These are phyloP conservation scores for Agelas oroides DNA, from an alignment of 37 sponge, comb jelly and placozoan genomes.

Conservation along the genomic window DNA sequence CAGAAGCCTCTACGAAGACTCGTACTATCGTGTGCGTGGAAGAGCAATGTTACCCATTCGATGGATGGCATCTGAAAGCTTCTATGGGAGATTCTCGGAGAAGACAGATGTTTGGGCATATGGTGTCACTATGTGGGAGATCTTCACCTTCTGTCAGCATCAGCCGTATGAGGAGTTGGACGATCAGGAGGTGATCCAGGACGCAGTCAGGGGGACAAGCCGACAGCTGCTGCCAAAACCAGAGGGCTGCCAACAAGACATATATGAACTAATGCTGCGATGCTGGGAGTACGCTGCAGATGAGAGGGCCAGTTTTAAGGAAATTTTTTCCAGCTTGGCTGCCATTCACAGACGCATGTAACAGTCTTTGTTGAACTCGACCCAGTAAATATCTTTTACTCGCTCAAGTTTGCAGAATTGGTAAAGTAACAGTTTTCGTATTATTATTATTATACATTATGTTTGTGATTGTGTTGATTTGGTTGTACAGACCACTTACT, in stretches of 20 bases:
- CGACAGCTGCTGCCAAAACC: slow-evolving; percentile 51
- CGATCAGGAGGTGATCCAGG: slow-evolving; percentile 85
- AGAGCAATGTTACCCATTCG: slow-evolving; percentile 75
- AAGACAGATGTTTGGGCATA: slow-evolving; percentile 89
- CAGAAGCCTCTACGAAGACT: slow-evolving; percentile 70
- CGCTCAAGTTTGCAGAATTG: too few species aligned
- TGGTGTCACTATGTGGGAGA: slow-evolving; percentile 89
- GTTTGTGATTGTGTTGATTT: too few species aligned
- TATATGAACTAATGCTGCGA: slow-evolving; percentile 65
- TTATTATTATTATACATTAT: too few species aligned
- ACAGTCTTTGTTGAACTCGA: too few species aligned
- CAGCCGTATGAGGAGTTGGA: slow-evolving; percentile 75
- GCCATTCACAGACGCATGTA: slow-evolving; percentile 39
- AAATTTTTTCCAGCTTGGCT: slow-evolving; percentile 29
- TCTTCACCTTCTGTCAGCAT: slow-evolving; percentile 64
- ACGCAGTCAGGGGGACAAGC: slow-evolving; percentile 49
- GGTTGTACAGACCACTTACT: too few species aligned
- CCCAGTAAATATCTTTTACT: too few species aligned
- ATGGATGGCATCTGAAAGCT: slow-evolving; percentile 92
- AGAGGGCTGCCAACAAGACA: slow-evolving; percentile 46
- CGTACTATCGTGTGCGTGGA: slow-evolving; percentile 74
- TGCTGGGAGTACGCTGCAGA: slow-evolving; percentile 71
- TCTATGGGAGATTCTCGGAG: slow-evolving; percentile 85
- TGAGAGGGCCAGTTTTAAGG: slow-evolving; percentile 59
- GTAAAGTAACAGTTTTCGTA: too few species aligned